Conservation (phyloP, 2,113 vertebrate genomes). For the Festucalex cinctus region DNA sequence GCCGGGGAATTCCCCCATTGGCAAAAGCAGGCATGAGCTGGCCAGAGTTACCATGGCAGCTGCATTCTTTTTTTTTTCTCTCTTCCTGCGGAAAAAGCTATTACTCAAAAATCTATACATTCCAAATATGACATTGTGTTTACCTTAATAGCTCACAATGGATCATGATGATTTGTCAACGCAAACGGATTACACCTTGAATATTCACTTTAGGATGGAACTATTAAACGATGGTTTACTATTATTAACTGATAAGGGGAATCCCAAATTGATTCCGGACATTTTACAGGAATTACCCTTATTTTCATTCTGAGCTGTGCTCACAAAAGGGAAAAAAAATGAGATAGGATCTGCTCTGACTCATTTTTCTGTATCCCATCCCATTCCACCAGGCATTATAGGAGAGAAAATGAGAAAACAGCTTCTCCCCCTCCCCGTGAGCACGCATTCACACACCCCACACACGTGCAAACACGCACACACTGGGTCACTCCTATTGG, state of each 20-base stretch:
- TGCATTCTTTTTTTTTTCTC: conserved; percentile 28
- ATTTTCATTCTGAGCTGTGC: conserved; percentile 7
- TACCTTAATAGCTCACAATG: neutral
- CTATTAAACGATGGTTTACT: neutral
- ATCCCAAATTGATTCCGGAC: conserved; percentile 1
- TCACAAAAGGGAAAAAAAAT: neutral
- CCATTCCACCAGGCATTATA: conserved; percentile 28
- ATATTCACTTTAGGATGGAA: neutral
- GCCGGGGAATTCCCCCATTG: conserved; percentile 39
- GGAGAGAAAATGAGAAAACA: conserved; percentile 5
- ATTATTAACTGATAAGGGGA: conserved; percentile 12
- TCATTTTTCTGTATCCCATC: conserved; percentile 47
- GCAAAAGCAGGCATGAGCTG: conserved; percentile 45
- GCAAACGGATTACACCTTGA: neutral
- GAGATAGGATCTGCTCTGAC: conserved; percentile 36
- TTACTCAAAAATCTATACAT: neutral
- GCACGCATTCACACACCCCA: conserved; percentile 6
- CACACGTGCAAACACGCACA: conserved; percentile 16
- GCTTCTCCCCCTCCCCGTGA: conserved; percentile 11
- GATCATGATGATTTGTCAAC: neutral
- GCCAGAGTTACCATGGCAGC: conserved; percentile 55
- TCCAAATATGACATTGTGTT: conserved; percentile 2
- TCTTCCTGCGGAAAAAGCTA: conserved; percentile 4
- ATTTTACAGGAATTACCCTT: conserved; percentile 22
- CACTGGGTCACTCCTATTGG: conserved; percentile 50